Evolutionary conservation across 2,797 vertebrate genomes (phyloP).

Genomic region (Chanos chanos): DNA sequence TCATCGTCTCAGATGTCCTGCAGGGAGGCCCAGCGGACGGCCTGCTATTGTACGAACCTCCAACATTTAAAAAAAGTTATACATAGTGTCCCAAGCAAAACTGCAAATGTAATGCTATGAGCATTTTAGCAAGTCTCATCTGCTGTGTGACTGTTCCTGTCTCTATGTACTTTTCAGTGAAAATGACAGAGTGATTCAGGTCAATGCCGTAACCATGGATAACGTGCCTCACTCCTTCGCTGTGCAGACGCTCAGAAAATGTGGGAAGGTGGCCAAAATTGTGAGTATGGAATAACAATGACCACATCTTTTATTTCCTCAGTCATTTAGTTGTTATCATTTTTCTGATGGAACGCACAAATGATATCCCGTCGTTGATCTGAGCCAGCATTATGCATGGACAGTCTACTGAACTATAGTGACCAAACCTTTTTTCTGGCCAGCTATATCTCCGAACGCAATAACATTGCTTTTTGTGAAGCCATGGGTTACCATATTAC

Average conservation of each 20-base stretch:
- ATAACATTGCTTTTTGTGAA: too few relatives aligned
- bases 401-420: too few relatives aligned
- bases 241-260: slow-evolving; percentile 92
- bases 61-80: background rate
- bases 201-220: slow-evolving; percentile 89
- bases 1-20: slow-evolving; percentile 92
- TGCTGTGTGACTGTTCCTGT: background rate
- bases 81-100: too few relatives aligned
- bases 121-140: background rate
- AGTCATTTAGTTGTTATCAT: background rate
- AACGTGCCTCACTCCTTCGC: slow-evolving; percentile 88
- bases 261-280: slow-evolving; percentile 92
- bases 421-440: too few relatives aligned
- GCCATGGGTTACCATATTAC: too few relatives aligned
- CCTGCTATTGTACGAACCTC: slow-evolving; percentile 81
- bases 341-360: too few relatives aligned
- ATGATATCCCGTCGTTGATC: too few relatives aligned
- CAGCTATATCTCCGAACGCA: too few relatives aligned
- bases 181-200: slow-evolving; percentile 87
- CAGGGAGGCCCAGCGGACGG: slow-evolving; percentile 90
- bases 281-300: slow-evolving; percentile 69
- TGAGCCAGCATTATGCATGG: too few relatives aligned
- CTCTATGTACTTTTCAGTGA: slow-evolving; percentile 72
- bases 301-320: background rate
- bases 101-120: too few relatives aligned